Evolutionary conservation across 2,113 vertebrate species (phyloP).

Genomic region (Dendropsophus ebraccatus): DNA sequence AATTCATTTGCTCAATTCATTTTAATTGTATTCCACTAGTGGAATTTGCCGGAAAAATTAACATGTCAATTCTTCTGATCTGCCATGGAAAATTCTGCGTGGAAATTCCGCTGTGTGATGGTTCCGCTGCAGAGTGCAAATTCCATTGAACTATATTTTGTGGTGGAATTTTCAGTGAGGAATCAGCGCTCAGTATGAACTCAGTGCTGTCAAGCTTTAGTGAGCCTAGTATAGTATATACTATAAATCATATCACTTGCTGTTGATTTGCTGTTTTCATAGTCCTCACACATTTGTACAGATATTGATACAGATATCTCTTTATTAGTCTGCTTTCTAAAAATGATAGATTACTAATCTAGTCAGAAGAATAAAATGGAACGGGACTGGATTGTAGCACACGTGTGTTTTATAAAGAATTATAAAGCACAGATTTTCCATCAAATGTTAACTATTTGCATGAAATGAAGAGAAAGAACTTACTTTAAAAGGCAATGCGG

Average conservation of each 20-base stretch:
- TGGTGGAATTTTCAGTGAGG: too few species aligned
- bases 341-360: neutral
- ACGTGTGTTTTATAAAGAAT: neutral
- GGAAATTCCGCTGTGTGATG: too few species aligned
- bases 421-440: neutral
- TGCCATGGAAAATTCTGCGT: too few species aligned
- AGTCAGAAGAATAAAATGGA: neutral
- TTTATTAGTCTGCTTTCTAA: neutral
- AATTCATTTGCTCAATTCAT: too few species aligned
- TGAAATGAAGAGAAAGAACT: slow-evolving; percentile 65
- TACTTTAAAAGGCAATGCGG: slow-evolving; percentile 98
- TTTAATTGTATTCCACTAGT: too few species aligned
- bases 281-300: neutral
- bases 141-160: too few species aligned
- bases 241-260: neutral
- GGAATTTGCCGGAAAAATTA: too few species aligned
- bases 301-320: neutral
- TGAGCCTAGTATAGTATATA: neutral
- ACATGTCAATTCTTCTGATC: too few species aligned
- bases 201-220: neutral
- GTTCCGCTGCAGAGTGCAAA: too few species aligned
- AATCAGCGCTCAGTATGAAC: too few species aligned
- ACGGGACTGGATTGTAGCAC: neutral
- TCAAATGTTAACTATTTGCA: neutral
- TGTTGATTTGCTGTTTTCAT: neutral